Conservation (phyloP, 2,113 vertebrate genomes). For the Aythya baeri region DNA sequence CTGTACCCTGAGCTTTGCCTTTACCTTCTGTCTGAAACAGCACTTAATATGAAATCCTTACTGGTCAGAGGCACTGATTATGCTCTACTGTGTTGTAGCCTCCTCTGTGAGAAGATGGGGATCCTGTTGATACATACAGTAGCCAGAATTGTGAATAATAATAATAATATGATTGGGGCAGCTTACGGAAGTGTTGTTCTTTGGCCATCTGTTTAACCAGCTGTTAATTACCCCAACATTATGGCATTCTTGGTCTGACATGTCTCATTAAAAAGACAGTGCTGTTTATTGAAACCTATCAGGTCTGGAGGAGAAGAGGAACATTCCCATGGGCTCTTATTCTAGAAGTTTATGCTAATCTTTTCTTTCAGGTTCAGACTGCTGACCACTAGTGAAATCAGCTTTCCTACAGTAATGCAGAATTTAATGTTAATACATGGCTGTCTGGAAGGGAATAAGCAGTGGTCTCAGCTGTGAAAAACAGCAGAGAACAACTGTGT, state of each 20-base stretch:
- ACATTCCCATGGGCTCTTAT: accelerated
- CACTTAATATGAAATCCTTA: background rate
- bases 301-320: background rate
- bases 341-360: background rate
- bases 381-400: background rate
- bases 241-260: background rate
- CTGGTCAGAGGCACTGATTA: background rate
- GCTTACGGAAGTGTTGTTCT: background rate
- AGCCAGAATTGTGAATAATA: background rate
- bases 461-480: background rate
- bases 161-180: background rate
- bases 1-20: background rate
- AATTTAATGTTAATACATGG: background rate
- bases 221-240: background rate
- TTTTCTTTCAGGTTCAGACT: background rate
- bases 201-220: background rate
- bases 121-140: background rate
- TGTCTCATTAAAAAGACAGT: background rate
- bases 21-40: background rate
- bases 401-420: background rate
- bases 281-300: background rate
- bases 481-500: background rate
- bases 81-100: background rate
- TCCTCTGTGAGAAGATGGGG: background rate
- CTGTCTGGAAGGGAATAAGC: background rate